A percentile compares a stretch with the other conserved stretches of the same genome.
phyloP scores from a whole-genome alignment of 2,888 invertebrate genomes.

The Diploptera punctata region DNA sequence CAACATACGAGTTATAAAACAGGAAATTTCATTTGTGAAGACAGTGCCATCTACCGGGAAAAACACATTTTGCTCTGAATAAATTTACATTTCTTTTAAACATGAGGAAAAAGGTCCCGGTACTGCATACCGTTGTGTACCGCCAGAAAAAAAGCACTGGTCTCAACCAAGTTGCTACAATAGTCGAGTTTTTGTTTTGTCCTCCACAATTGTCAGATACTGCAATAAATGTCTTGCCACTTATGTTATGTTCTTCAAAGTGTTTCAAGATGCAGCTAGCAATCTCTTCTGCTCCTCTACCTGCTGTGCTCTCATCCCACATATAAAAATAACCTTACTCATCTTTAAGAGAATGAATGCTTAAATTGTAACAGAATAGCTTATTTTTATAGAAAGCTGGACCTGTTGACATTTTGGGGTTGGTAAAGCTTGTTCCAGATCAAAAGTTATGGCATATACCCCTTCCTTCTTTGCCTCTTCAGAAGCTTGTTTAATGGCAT shows the following conservation, averaged over 20 bases:
- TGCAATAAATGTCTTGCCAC: not conserved
- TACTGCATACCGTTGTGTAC: too few species aligned
- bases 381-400: not conserved
- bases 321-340: not conserved
- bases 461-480: not conserved
- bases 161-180: not conserved
- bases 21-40: too few species aligned
- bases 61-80: too few species aligned
- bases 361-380: not conserved
- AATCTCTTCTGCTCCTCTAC: constrained; percentile 6
- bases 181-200: constrained; percentile 14
- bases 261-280: not conserved
- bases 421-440: not conserved
- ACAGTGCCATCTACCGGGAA: too few species aligned
- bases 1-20: too few species aligned
- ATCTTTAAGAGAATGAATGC: not conserved
- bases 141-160: too few species aligned
- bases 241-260: not conserved
- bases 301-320: not conserved
- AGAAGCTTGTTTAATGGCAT: not conserved
- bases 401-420: not conserved
- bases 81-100: too few species aligned
- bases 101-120: too few species aligned
- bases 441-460: not conserved
- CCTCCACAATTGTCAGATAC: not conserved